A percentile compares a stretch with the other conserved stretches of the same genome.
phyloP scores from a whole-genome alignment of 2,888 invertebrate species.

The Napeogenes inachia region DNA sequence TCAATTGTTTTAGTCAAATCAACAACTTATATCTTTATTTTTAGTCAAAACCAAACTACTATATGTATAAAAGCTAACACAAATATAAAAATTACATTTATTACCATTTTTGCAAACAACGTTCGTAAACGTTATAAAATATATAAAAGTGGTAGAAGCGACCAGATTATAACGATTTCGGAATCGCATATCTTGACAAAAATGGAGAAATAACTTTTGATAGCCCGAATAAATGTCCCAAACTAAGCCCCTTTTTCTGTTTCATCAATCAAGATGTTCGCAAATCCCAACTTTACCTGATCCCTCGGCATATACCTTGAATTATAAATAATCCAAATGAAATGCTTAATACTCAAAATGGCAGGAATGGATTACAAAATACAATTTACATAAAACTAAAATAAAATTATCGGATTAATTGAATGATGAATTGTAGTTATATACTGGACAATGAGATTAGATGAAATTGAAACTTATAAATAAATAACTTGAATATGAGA shows the following conservation, averaged over 20 bases:
- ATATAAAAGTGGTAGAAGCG: not conserved
- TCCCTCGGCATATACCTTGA: conserved; percentile 12
- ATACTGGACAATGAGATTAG: too few relatives aligned
- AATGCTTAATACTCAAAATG: too few relatives aligned
- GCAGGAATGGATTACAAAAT: too few relatives aligned
- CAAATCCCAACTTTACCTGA: conserved; percentile 42
- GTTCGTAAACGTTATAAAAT: not conserved
- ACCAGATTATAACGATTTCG: not conserved
- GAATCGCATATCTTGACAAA: not conserved
- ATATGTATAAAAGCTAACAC: too few relatives aligned
- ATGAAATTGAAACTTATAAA: too few relatives aligned
- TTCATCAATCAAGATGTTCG: conserved; percentile 47
- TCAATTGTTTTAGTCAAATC: too few relatives aligned
- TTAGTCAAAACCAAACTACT: too few relatives aligned
- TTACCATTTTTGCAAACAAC: not conserved
- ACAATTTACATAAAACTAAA: too few relatives aligned
- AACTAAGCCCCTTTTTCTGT: conserved; percentile 18
- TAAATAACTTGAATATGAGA: too few relatives aligned
- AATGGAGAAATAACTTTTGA: not conserved
- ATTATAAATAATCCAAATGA: not conserved
- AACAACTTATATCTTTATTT: too few relatives aligned
- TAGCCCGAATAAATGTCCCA: conserved; percentile 4
- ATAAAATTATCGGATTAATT: too few relatives aligned
- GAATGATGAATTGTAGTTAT: too few relatives aligned
- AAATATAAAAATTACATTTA: conserved; percentile 9